Evolutionary conservation across 2,113 vertebrate genomes (phyloP), one percentile per base, ranked within the genome.

Genomic region (Silurus asotus): DNA sequence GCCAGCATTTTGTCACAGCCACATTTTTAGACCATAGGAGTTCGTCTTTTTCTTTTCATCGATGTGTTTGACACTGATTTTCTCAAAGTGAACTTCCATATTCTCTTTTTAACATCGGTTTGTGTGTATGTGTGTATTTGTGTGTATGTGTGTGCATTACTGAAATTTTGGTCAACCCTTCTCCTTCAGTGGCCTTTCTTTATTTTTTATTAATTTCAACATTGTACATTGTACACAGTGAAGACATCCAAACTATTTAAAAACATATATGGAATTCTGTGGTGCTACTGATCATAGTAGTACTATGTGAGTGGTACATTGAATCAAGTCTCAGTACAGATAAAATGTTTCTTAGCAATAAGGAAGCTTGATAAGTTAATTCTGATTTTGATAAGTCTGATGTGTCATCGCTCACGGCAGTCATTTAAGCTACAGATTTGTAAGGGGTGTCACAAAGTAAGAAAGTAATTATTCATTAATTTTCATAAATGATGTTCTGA

Each of bases 1-100:
- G 94, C 94, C 91, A 92, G 91, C 91, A 88, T 93, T 95, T 94
- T 95, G 94, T 95, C 94, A 95, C 92, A 91, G 89, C 92, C 94
- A 92, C 93, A 94, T 94, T 94, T 94, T 94, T 91, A 89, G 91
- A 88, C 91, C 91, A 89, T 93, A 91, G 89, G 37, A 74, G 65
- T 72, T 82, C 81, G 74, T 65, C 17, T 55, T 86, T 69, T 55
- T 20, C 72, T 58, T 61, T 76, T 25, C 28, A n/a, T 86, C 77
- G 19, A 37, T 92, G 72, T 15, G 85, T 45, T 81, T 90, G 88
- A 87, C 65, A 89, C 65, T 72, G 74, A 72, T 77, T 81, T 37
- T 56, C 59, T 65, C 79, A 86, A 45, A 56, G 14, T 62, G 78
- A 81, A 67, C 67, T 61, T 55, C 55, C 64, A 74, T 70, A 14